Evolutionary conservation across 1,140 invertebrate species (phyloP).

Genomic region (Maconellicoccus hirsutus): DNA sequence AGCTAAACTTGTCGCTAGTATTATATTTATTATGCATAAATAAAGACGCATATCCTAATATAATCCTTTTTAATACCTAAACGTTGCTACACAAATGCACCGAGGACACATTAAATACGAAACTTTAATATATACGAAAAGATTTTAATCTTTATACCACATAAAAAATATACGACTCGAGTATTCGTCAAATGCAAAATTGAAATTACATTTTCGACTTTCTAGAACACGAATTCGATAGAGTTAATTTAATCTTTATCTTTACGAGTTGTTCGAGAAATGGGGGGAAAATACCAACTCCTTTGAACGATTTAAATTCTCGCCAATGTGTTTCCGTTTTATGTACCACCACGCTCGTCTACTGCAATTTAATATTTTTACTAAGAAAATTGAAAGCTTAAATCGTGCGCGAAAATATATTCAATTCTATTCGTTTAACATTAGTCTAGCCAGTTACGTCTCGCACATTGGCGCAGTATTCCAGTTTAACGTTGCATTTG

Average conservation of each 20-base stretch:
- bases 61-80: neutral
- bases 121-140: too few relatives aligned
- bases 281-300: neutral
- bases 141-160: neutral
- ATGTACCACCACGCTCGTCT: neutral
- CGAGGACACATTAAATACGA: neutral
- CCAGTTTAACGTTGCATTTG: too few relatives aligned
- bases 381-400: neutral
- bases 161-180: neutral
- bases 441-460: neutral
- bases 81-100: neutral
- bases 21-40: neutral
- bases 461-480: too few relatives aligned
- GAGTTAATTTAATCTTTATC: neutral
- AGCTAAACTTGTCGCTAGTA: neutral
- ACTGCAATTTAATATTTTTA: neutral
- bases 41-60: neutral
- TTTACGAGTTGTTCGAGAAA: neutral
- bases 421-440: neutral
- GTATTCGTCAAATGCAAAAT: neutral
- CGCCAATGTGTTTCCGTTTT: neutral
- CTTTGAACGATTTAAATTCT: neutral
- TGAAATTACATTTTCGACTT: neutral
- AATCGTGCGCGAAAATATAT: neutral
- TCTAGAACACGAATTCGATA: neutral